phyloP scores from a whole-genome alignment of 1,140 invertebrate species.

The Rhagoletis zephyria region DNA sequence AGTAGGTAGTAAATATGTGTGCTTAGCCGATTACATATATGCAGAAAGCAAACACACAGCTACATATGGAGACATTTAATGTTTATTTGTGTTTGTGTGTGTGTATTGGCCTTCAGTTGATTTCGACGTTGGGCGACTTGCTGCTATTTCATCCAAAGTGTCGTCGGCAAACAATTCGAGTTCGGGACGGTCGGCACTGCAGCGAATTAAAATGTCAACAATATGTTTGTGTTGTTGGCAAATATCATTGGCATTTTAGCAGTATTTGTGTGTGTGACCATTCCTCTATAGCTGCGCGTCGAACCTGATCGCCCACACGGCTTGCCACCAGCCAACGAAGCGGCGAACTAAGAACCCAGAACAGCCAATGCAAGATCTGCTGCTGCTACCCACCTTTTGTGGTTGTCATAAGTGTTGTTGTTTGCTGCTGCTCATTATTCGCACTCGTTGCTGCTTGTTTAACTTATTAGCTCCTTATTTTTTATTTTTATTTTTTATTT shows the following conservation, averaged over 20 bases:
- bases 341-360: not conserved
- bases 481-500: not conserved
- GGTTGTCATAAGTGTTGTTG: not conserved
- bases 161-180: not conserved
- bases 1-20: not conserved
- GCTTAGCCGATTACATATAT: not conserved
- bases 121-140: no score
- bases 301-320: not conserved
- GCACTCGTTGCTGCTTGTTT: not conserved
- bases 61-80: not conserved
- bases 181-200: not conserved
- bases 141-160: not conserved
- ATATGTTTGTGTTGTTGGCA: constrained; percentile 21
- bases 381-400: not conserved
- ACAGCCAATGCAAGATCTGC: not conserved
- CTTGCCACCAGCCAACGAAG: not conserved
- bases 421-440: not conserved
- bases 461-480: constrained; percentile 39
- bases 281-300: not conserved
- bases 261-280: not conserved
- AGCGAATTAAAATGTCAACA: constrained; percentile 7
- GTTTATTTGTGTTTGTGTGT: not conserved
- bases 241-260: constrained; percentile 4
- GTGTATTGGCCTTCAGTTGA: no score
- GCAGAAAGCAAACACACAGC: not conserved